phyloP scores from a whole-genome alignment of 1,140 invertebrate species.

The Hermetia illucens region DNA sequence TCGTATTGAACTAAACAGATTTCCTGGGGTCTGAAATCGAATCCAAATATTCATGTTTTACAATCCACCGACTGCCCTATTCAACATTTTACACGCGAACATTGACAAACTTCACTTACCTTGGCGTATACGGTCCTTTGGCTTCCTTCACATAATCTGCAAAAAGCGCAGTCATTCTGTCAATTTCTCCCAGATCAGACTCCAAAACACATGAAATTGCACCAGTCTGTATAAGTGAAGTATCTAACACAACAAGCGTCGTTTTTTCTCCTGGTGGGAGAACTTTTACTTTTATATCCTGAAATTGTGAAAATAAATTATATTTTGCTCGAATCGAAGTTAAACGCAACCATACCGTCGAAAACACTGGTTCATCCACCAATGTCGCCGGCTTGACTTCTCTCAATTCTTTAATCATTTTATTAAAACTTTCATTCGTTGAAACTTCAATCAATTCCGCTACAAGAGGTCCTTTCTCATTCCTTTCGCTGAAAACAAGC shows the following conservation, averaged over 20 bases:
- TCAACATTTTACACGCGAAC: background rate
- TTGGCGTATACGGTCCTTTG: conserved; percentile 14
- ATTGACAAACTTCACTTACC: conserved; percentile 10
- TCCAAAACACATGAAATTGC: conserved; percentile 21
- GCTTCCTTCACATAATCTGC: too few relatives aligned
- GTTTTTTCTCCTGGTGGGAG: conserved; percentile 15
- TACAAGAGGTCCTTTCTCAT: conserved; percentile 11
- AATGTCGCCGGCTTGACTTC: conserved; percentile 14
- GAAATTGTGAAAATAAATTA: background rate
- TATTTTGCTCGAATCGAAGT: background rate
- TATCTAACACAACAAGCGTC: conserved; percentile 21
- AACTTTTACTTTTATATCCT: conserved; percentile 13
- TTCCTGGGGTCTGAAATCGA: conserved; percentile 11
- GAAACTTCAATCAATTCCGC: conserved; percentile 12
- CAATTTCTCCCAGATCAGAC: too few relatives aligned
- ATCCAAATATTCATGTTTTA: background rate
- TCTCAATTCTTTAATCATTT: conserved; percentile 12
- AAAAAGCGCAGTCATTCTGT: too few relatives aligned
- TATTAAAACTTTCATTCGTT: conserved; percentile 16
- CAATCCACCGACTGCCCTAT: too few relatives aligned
- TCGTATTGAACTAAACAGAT: conserved; percentile 20
- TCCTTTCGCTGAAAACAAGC: conserved; percentile 12
- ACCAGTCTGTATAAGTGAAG: conserved; percentile 13
- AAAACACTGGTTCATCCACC: background rate
- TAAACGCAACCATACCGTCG: conserved; percentile 3